Evolutionary conservation across 2,113 vertebrate species (phyloP).

Genomic region (Columba janthina): DNA sequence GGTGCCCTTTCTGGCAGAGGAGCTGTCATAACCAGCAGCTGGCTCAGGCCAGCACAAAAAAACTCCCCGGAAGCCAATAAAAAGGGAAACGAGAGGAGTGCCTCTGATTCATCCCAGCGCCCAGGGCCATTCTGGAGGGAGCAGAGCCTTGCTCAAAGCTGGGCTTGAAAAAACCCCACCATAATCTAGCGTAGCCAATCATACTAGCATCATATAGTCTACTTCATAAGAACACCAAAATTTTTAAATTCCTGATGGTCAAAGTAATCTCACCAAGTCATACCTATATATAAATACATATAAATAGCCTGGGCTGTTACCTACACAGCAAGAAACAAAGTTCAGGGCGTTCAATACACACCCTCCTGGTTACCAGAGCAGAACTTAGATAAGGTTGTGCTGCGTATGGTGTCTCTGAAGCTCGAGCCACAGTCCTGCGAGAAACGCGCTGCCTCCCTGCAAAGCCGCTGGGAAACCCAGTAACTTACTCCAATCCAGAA

Average conservation of each 20-base stretch:
- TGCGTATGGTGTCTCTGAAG: accelerated
- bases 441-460: not conserved
- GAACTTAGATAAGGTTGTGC: constrained; percentile 24
- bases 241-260: not conserved
- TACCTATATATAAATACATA: accelerated
- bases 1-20: not conserved
- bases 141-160: not conserved
- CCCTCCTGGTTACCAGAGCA: not conserved
- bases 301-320: not conserved
- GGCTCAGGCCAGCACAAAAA: not conserved
- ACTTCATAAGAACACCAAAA: not conserved
- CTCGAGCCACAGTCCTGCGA: not conserved
- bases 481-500: accelerated
- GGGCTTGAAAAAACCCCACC: not conserved
- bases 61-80: constrained; percentile 25
- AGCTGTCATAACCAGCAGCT: constrained; percentile 7
- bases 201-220: accelerated
- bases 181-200: not conserved
- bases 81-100: not conserved
- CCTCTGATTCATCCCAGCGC: constrained; percentile 36
- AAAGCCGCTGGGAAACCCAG: not conserved
- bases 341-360: not conserved
- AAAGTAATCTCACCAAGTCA: not conserved
- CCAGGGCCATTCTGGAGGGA: not conserved
- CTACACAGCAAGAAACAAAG: constrained; percentile 34